phyloP scores from a whole-genome alignment of 2,888 invertebrate species.

The Sphaerophoria rueppellii region DNA sequence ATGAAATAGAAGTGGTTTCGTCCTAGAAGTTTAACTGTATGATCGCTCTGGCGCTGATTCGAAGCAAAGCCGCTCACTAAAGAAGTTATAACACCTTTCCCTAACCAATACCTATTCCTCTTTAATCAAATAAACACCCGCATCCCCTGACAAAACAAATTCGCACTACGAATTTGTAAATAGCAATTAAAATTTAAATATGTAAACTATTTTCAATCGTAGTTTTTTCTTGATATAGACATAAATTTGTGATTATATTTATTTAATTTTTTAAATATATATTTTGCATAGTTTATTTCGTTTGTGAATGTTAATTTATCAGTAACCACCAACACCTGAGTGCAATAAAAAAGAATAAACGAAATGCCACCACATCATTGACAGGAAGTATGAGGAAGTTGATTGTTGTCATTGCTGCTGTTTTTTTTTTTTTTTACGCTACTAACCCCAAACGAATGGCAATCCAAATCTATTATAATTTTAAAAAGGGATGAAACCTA shows the following conservation, averaged over 20 bases:
- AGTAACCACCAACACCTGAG: slow-evolving; percentile 63
- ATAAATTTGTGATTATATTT: slow-evolving; percentile 13
- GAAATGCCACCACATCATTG: slow-evolving; percentile 40
- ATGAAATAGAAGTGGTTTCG: too few relatives aligned
- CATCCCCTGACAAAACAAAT: slow-evolving; percentile 71
- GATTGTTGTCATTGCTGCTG: not conserved
- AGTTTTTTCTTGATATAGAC: slow-evolving; percentile 19
- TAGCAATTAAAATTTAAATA: slow-evolving; percentile 74
- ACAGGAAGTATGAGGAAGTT: slow-evolving; percentile 17
- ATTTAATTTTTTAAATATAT: not conserved
- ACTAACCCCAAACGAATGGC: not conserved
- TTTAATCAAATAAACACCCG: slow-evolving; percentile 36
- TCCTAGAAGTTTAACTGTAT: too few relatives aligned
- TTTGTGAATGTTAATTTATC: slow-evolving; percentile 74
- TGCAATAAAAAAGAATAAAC: slow-evolving; percentile 32
- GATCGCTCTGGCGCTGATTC: too few relatives aligned
- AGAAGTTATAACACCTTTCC: not conserved
- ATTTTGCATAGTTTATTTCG: slow-evolving; percentile 61
- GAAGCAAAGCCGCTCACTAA: too few relatives aligned
- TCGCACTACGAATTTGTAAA: slow-evolving; percentile 73
- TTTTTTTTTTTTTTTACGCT: not conserved
- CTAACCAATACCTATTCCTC: not conserved
- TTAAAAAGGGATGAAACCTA: slow-evolving; percentile 46
- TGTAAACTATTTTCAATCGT: slow-evolving; percentile 73
- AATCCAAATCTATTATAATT: slow-evolving; percentile 17